Conservation (phyloP, 2,797 vertebrate species). For the Zonotrichia albicollis region DNA sequence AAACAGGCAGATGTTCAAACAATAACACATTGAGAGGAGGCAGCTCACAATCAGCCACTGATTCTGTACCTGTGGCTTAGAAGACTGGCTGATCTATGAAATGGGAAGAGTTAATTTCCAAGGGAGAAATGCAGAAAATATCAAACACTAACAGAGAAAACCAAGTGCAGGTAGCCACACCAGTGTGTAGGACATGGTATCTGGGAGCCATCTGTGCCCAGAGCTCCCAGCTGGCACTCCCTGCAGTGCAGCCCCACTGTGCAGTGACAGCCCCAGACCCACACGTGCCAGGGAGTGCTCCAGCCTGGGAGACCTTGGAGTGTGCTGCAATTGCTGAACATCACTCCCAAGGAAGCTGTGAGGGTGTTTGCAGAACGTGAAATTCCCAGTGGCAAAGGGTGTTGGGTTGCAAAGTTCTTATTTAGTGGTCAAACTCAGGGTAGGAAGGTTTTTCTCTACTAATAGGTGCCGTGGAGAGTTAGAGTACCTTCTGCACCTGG, state of each 20-base stretch:
- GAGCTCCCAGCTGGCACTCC: neutral
- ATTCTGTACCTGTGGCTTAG: neutral
- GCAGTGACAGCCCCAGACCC: neutral
- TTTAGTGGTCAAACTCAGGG: neutral
- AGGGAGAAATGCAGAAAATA: neutral
- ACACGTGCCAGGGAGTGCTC: rapidly evolving
- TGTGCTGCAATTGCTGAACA: neutral
- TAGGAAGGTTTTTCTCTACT: neutral
- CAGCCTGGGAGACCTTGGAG: too few species aligned
- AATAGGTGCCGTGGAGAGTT: neutral
- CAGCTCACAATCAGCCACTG: neutral
- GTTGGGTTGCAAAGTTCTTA: neutral
- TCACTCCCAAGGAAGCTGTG: neutral
- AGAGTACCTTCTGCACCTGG: neutral
- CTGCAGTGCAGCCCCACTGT: rapidly evolving
- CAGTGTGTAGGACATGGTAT: rapidly evolving
- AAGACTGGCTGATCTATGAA: neutral
- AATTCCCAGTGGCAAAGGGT: neutral
- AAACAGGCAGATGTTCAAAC: neutral
- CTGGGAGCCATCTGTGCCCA: neutral
- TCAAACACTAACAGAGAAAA: neutral
- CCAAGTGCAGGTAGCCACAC: neutral
- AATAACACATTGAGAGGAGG: neutral
- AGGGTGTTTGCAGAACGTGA: neutral
- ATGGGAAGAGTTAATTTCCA: neutral